Evolutionary conservation across 2,888 invertebrate genomes (phyloP).

Genomic region (Choristoneura rosaceana): DNA sequence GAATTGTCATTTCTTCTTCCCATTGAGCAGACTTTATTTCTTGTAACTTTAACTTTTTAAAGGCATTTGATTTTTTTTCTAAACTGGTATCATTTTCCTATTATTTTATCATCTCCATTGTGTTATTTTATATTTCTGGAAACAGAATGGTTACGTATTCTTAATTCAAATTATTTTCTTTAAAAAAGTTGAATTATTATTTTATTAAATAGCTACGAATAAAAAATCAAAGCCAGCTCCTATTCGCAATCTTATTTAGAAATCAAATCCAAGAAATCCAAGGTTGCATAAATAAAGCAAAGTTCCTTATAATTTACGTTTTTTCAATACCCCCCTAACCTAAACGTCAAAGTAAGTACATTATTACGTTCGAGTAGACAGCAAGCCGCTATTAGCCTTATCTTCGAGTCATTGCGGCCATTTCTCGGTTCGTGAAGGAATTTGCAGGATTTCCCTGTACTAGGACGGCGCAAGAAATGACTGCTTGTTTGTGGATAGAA

Average conservation of each 20-base stretch:
- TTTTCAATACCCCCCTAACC: slow-evolving; percentile 4
- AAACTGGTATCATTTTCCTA: too few relatives aligned
- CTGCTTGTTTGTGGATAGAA: slow-evolving; percentile 51
- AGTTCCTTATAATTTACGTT: background rate
- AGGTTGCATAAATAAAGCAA: background rate
- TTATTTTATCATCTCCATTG: background rate
- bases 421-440: slow-evolving; percentile 63
- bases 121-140: background rate
- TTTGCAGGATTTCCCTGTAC: slow-evolving; percentile 55
- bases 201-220: background rate
- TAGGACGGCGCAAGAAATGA: slow-evolving; percentile 52
- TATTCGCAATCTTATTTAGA: background rate
- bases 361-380: slow-evolving; percentile 49
- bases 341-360: slow-evolving; percentile 36
- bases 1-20: background rate
- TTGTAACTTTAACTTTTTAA: too few relatives aligned
- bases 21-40: background rate
- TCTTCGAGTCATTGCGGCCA: slow-evolving; percentile 56
- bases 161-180: too few relatives aligned
- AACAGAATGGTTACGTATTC: too few relatives aligned
- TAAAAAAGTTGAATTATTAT: too few relatives aligned
- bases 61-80: too few relatives aligned
- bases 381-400: slow-evolving; percentile 56
- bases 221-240: background rate
- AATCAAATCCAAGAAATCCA: slow-evolving; percentile 18